Conservation (phyloP, 2,797 vertebrate genomes). For the Pampus argenteus region DNA sequence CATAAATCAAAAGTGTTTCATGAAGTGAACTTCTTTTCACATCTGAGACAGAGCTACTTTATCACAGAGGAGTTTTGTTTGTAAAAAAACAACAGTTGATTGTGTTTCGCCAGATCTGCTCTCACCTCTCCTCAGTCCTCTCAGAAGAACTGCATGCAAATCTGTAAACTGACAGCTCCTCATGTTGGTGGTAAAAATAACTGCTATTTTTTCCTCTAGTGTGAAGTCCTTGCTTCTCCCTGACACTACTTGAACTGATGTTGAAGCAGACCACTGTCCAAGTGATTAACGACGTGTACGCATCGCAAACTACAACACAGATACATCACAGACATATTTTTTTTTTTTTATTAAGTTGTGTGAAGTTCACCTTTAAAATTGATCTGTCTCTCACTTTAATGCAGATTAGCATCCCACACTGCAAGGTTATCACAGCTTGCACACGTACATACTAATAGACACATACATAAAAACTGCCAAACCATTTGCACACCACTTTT, state of each 20-base stretch:
- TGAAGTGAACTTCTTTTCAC: constrained; percentile 45
- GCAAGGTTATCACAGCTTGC: constrained; percentile 34
- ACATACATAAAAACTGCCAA: not conserved
- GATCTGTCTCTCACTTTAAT: not conserved
- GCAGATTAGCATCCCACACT: constrained; percentile 32
- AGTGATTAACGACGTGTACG: constrained; percentile 68
- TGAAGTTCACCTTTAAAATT: constrained; percentile 58
- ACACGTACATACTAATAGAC: constrained; percentile 35
- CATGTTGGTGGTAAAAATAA: constrained; percentile 45
- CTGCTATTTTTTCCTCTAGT: constrained; percentile 18
- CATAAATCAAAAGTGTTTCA: constrained; percentile 63
- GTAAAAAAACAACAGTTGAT: constrained; percentile 48
- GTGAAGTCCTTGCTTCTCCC: constrained; percentile 52
- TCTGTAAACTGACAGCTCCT: constrained; percentile 33
- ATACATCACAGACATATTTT: constrained; percentile 47
- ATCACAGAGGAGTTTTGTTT: constrained; percentile 49
- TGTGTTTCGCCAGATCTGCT: constrained; percentile 28
- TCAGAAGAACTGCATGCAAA: constrained; percentile 43
- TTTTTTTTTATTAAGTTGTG: constrained; percentile 41
- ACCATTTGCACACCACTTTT: constrained; percentile 22
- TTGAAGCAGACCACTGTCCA: constrained; percentile 58
- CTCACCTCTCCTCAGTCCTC: constrained; percentile 12
- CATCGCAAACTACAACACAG: constrained; percentile 8
- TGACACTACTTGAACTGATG: constrained; percentile 54
- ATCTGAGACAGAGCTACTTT: constrained; percentile 46